A percentile compares a stretch with the other conserved stretches of the same genome.
Evolutionary conservation across 1,140 invertebrate genomes (phyloP).

Genomic region (Drosophila bocki): DNA sequence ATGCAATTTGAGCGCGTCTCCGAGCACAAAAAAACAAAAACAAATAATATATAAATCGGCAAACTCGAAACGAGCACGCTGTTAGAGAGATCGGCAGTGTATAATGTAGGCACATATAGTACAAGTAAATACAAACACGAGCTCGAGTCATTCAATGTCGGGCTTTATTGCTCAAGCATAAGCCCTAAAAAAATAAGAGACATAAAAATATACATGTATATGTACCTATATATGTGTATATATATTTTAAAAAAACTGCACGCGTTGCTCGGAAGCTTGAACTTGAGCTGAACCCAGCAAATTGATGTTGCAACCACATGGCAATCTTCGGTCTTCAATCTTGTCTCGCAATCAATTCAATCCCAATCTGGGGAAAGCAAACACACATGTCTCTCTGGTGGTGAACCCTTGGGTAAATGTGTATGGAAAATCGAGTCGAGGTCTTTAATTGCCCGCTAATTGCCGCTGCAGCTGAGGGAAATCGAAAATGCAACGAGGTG

Average conservation of each 20-base stretch:
- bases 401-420: conserved; percentile 19
- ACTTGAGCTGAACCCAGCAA: conserved; percentile 62
- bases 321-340: conserved; percentile 39
- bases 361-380: conserved; percentile 21
- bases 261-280: conserved; percentile 47
- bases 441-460: conserved; percentile 66
- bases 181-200: conserved; percentile 40
- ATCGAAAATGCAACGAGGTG: conserved; percentile 32
- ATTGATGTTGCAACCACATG: conserved; percentile 55
- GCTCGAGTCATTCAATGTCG: conserved; percentile 58
- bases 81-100: conserved; percentile 42
- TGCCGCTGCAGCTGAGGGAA: conserved; percentile 46
- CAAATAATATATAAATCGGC: conserved; percentile 30
- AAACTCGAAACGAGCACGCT: conserved; percentile 30
- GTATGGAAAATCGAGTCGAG: conserved; percentile 60
- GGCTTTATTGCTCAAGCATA: conserved; percentile 61
- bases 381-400: conserved; percentile 25
- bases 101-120: conserved; percentile 18
- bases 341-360: conserved; percentile 37
- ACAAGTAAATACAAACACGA: conserved; percentile 34
- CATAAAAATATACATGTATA: background rate
- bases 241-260: conserved; percentile 25
- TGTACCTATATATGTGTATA: too few species aligned
- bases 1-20: conserved; percentile 66
- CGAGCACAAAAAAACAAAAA: conserved; percentile 27